Base-by-base conservation (phyloP, 37 sponge, comb jelly and placozoan genomes). In the Cladorhizidae sp. region DNA sequence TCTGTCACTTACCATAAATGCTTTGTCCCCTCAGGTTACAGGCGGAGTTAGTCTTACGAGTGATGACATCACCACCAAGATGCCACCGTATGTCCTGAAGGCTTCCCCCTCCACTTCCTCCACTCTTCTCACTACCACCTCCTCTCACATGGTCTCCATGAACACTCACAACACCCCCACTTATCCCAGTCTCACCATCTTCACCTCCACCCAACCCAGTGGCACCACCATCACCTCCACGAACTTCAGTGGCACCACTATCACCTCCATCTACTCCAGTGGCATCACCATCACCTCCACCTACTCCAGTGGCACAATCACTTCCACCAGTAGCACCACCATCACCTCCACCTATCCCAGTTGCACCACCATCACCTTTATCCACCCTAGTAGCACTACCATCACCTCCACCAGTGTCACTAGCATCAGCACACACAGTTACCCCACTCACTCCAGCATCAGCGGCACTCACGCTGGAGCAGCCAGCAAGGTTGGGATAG, bases 181-280 rank as follows among this genome's bases (percentile, higher is more conserved):
- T 71, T 61, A 84, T 11, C n/a, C 68, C 52, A 0, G 36, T 71
- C 5, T 5, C 9, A 9, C 9, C 49, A 45, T 9, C 9, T 5
- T 45, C 49, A 45, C 49, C 49, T 12, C 49, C 49, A 59, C 12
- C 61, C 6, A 23, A 8, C 12, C 26, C n/a, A 5, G 15, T 59
- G 61, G 61, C 28, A 5, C 26, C 28, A 70, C 78, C 76, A 50
- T 8, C 78, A 85, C 37, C 67, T 77, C 76, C 78, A 70, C 62
- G 59, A 59, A 84, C 21, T 28, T 57, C 52, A 0, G 36, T 71
- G 9, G 49, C 9, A 9, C 9, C 49, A 45, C 49, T 45, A 9
- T 45, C 49, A 45, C 49, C 49, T 12, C 49, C 49, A 59, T 59
- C 61, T 17, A 23, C 61, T 59, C 26, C n/a, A 5, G 15, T 59